Conservation (phyloP, 2,797 vertebrate species). For the Notoglanidium macrostoma region DNA sequence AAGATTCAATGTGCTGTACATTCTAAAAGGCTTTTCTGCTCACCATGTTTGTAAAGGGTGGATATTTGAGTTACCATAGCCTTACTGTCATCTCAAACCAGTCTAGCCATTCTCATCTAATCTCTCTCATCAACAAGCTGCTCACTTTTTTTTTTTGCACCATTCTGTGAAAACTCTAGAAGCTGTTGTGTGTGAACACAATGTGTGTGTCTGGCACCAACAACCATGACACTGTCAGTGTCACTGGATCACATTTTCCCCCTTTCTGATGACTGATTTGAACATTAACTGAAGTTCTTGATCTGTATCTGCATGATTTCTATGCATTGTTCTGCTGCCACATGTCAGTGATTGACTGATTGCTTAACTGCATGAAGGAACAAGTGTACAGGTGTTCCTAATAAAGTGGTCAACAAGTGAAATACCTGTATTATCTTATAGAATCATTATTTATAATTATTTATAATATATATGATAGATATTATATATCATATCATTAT, state of each 20-base stretch:
- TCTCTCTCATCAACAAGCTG: too few species aligned
- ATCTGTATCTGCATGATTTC: not conserved
- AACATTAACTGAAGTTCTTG: not conserved
- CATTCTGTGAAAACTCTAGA: not conserved
- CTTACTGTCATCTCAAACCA: not conserved
- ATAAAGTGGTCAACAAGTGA: not conserved
- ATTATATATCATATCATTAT: not conserved
- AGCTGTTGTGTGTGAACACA: not conserved
- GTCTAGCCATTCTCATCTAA: not conserved
- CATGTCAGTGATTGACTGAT: not conserved
- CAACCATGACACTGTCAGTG: not conserved
- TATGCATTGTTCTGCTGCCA: not conserved
- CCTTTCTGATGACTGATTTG: not conserved
- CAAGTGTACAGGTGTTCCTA: not conserved
- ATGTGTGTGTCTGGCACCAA: too few species aligned
- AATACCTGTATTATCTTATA: not conserved
- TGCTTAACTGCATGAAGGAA: not conserved
- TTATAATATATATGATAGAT: too few species aligned
- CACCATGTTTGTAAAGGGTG: not conserved
- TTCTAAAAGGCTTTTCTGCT: not conserved
- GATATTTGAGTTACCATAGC: not conserved
- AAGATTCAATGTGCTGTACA: not conserved
- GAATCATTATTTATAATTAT: not conserved
- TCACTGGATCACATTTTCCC: not conserved
- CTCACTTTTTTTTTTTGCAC: not conserved